Evolutionary conservation across 92 coral and sea anemone species (phyloP).

Genomic region (Phenganax stokvisi): DNA sequence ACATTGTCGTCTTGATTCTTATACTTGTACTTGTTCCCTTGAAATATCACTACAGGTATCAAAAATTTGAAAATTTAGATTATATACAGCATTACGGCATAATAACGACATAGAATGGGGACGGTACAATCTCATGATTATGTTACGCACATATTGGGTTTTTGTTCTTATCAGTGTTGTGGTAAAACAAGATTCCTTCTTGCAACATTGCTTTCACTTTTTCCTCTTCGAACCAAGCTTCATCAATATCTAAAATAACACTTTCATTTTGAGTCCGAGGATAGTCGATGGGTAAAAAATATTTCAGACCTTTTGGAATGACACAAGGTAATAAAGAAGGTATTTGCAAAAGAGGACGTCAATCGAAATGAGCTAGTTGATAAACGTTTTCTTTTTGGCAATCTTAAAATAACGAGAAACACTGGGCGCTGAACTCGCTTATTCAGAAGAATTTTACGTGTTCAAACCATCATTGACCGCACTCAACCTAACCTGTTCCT

Average conservation of each 20-base stretch:
- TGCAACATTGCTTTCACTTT: background rate
- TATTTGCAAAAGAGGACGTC: no score
- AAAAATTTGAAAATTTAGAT: background rate
- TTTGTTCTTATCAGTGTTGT: slow-evolving; percentile 18
- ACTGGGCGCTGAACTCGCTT: no score
- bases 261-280: background rate
- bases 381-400: no score
- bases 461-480: no score
- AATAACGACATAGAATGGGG: no score
- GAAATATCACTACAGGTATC: slow-evolving; percentile 19
- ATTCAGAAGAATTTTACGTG: no score
- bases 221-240: slow-evolving; percentile 5
- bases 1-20: slow-evolving; percentile 10
- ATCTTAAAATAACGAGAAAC: no score
- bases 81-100: background rate
- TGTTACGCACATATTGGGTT: slow-evolving; percentile 21
- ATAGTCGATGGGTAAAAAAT: background rate
- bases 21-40: slow-evolving; percentile 22
- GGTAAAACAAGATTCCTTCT: slow-evolving; percentile 29
- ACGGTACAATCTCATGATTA: background rate
- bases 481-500: no score
- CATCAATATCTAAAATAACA: slow-evolving; percentile 14
- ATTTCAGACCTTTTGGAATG: background rate
- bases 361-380: background rate
- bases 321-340: background rate